A percentile compares a stretch with the other conserved stretches of the same genome.
These are phyloP conservation scores for Pogonomyrmex californicus DNA, from an alignment of 1,140 invertebrate genomes.

Conservation along the genomic window DNA sequence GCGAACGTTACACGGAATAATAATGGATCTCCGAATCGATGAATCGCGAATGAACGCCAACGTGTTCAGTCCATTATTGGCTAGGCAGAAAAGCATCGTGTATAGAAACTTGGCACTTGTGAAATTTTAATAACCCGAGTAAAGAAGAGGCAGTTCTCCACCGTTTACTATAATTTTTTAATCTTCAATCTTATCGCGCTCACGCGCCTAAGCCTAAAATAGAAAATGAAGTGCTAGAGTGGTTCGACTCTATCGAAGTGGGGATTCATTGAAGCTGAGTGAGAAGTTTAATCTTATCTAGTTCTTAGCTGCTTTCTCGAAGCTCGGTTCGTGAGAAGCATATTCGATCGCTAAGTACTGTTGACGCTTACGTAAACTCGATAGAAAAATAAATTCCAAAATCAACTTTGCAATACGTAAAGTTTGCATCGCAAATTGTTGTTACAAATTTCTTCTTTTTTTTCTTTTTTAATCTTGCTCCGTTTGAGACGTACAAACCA, in stretches of 20 bases:
- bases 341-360: conserved; percentile 16
- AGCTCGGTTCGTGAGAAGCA: conserved; percentile 1
- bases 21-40: conserved; percentile 27
- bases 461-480: neutral
- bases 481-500: neutral
- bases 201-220: neutral
- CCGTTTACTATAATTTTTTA: neutral
- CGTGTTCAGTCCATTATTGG: conserved; percentile 16
- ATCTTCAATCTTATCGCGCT: neutral
- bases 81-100: too few species aligned
- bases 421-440: neutral
- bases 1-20: neutral
- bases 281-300: conserved; percentile 35
- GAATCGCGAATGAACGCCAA: conserved; percentile 19
- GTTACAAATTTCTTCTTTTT: neutral
- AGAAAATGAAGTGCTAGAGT: neutral
- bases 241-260: neutral
- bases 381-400: neutral
- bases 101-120: neutral
- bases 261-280: neutral
- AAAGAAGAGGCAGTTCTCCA: neutral
- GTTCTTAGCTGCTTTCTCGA: neutral
- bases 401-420: neutral
- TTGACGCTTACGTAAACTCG: neutral
- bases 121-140: conserved; percentile 4